phyloP scores from a whole-genome alignment of 2,888 invertebrate species.

The Bembecia ichneumoniformis region DNA sequence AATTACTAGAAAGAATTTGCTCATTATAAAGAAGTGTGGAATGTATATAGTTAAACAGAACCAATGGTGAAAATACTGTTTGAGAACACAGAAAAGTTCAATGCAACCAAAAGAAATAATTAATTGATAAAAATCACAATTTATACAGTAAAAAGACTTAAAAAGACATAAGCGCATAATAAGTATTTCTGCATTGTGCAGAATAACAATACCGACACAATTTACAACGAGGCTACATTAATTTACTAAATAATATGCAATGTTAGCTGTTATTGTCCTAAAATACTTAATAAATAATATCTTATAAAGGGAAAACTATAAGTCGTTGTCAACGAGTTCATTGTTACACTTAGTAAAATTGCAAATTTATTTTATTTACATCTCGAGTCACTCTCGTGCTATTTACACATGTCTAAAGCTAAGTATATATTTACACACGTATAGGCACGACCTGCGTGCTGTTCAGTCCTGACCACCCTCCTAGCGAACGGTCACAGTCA shows the following conservation, averaged over 20 bases:
- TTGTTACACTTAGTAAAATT: slow-evolving; percentile 36
- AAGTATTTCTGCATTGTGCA: slow-evolving; percentile 73
- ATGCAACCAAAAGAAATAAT: background rate
- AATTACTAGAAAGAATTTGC: slow-evolving; percentile 29
- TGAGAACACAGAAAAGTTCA: background rate
- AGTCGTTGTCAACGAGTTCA: slow-evolving; percentile 34
- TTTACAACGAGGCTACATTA: slow-evolving; percentile 64
- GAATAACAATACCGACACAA: slow-evolving; percentile 73
- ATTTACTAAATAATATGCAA: slow-evolving; percentile 45
- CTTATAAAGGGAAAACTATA: slow-evolving; percentile 33
- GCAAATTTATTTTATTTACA: slow-evolving; percentile 41
- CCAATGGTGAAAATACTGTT: slow-evolving; percentile 7
- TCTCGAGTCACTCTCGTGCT: slow-evolving; percentile 31
- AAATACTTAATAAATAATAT: slow-evolving; percentile 65
- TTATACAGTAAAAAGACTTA: slow-evolving; percentile 38
- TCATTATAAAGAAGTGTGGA: slow-evolving; percentile 38
- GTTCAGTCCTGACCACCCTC: slow-evolving; percentile 14
- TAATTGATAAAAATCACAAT: background rate
- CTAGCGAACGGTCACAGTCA: slow-evolving; percentile 18
- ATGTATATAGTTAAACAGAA: slow-evolving; percentile 46
- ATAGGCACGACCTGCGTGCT: slow-evolving; percentile 57
- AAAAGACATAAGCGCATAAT: slow-evolving; percentile 70
- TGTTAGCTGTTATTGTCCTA: slow-evolving; percentile 43
- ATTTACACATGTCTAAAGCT: slow-evolving; percentile 36
- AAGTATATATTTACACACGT: slow-evolving; percentile 48